Evolutionary conservation across 2,888 invertebrate species (phyloP).

Genomic region (Plutella xylostella): DNA sequence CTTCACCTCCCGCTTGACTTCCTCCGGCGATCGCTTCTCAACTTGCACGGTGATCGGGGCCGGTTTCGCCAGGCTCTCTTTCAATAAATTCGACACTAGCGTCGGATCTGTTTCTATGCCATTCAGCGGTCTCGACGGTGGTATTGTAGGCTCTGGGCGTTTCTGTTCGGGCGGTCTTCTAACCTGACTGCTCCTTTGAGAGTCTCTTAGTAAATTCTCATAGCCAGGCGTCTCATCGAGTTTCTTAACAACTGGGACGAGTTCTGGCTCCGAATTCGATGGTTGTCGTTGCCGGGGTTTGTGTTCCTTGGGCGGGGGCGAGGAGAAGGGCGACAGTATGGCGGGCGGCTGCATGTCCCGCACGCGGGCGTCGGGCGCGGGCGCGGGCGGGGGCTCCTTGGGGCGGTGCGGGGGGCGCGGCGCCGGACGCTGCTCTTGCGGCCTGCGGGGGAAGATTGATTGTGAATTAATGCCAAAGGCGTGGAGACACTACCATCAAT

Average conservation of each 20-base stretch:
- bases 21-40: conserved; percentile 39
- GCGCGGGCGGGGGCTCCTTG: conserved; percentile 14
- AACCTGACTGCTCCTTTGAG: conserved; percentile 47
- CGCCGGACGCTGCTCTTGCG: conserved; percentile 27
- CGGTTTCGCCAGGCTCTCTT: conserved; percentile 71
- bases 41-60: conserved; percentile 53
- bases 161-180: conserved; percentile 47
- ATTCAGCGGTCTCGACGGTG: conserved; percentile 52
- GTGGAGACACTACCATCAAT: no score
- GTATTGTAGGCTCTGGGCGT: conserved; percentile 33
- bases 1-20: conserved; percentile 27
- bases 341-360: conserved; percentile 55
- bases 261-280: conserved; percentile 70
- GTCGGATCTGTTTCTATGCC: conserved; percentile 80
- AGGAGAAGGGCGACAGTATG: conserved; percentile 63
- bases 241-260: conserved; percentile 73
- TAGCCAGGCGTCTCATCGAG: conserved; percentile 73
- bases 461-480: no score
- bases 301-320: conserved; percentile 41
- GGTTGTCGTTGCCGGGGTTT: conserved; percentile 41
- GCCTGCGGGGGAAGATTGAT: conserved; percentile 25
- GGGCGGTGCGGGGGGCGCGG: conserved; percentile 26
- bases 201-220: conserved; percentile 70
- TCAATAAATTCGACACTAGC: conserved; percentile 76
- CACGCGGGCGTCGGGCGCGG: conserved; percentile 38